A percentile compares a stretch with the other conserved stretches of the same genome.
These are phyloP conservation scores for Bursaphelenchus mucronatus DNA, from an alignment of 1,140 invertebrate genomes.

Conservation along the genomic window DNA sequence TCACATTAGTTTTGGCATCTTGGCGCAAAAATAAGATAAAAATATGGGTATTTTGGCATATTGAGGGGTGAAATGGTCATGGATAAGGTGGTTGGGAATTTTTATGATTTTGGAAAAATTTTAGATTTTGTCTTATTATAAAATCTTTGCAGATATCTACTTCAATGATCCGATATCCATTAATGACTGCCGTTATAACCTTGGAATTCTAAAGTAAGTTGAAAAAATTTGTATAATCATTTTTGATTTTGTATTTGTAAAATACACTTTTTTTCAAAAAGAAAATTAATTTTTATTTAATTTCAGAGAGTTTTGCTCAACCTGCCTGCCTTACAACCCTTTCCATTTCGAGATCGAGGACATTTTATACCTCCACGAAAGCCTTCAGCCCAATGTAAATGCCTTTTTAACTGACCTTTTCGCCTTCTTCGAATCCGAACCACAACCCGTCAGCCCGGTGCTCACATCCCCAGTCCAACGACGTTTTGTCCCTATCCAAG, in stretches of 20 bases:
- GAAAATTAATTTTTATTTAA: neutral
- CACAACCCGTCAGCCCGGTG: constrained; percentile 25
- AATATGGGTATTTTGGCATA: too few species aligned
- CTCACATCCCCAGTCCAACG: constrained; percentile 38
- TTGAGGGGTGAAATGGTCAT: too few species aligned
- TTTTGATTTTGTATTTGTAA: neutral
- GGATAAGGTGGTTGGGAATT: too few species aligned
- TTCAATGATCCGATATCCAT: constrained; percentile 66
- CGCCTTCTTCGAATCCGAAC: constrained; percentile 74
- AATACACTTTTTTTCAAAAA: too few species aligned
- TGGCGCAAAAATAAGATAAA: too few species aligned
- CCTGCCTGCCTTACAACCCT: constrained; percentile 76
- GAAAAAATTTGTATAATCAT: neutral
- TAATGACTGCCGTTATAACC: constrained; percentile 86
- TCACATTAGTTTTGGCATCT: too few species aligned
- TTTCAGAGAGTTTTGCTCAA: constrained; percentile 71
- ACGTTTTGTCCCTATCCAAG: constrained; percentile 53
- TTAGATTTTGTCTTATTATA: neutral
- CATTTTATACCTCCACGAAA: constrained; percentile 83
- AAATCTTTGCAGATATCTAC: constrained; percentile 63
- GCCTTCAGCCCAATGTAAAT: constrained; percentile 85
- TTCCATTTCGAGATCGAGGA: constrained; percentile 94
- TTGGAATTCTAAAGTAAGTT: constrained; percentile 73
- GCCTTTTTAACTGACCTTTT: constrained; percentile 92
- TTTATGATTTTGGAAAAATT: too few species aligned